Base-by-base conservation (phyloP, 2,113 vertebrate genomes). In the Nanorana parkeri region DNA sequence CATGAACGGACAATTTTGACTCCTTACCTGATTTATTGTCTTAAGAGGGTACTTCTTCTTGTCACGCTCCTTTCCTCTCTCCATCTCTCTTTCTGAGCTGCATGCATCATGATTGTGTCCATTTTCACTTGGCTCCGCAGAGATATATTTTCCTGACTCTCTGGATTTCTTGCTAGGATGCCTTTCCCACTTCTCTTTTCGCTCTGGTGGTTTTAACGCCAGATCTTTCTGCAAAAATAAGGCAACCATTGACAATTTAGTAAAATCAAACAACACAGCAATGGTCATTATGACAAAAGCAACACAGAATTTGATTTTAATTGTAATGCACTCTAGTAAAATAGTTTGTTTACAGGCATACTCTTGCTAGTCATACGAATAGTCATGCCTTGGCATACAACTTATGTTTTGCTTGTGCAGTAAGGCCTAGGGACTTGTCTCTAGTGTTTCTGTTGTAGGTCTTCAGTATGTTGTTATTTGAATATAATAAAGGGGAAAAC, bases 41-140 rank as follows among this genome's bases (percentile, higher is more conserved):
- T 99, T 98, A 86, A 96, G 91, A 5, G 96, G 96, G 0, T 94
- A 91, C 88, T 94, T 98, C 93, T 94, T 97, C 90, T 96, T 94
- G 84, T 95, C 94, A 69, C 93, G 87, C 65, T 97, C 96, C 4
- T 95, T 96, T 87, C 95, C 89, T 78, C 95, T 92, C 63, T 98
- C 96, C 77, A 92, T 90, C 78, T 96, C 95, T 85, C 93, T 94
- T 87, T 94, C 95, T 0, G 92, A 87, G 90, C 90, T 92, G 81
- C 89, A 92, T 0, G 91, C 93, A 23, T 95, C 95, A 26, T 94
- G 92, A 68, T 94, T 89, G 85, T 95, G 96, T 84, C 95, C 94
- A 2, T 96, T 97, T 89, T 98, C 96, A 84, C 94, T 93, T 0
- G 94, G 91, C 85, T 97, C 96, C n/a, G 93, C 89, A 26, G 94